phyloP scores from a whole-genome alignment of 2,888 invertebrate genomes.

The Drosophila algonquin region DNA sequence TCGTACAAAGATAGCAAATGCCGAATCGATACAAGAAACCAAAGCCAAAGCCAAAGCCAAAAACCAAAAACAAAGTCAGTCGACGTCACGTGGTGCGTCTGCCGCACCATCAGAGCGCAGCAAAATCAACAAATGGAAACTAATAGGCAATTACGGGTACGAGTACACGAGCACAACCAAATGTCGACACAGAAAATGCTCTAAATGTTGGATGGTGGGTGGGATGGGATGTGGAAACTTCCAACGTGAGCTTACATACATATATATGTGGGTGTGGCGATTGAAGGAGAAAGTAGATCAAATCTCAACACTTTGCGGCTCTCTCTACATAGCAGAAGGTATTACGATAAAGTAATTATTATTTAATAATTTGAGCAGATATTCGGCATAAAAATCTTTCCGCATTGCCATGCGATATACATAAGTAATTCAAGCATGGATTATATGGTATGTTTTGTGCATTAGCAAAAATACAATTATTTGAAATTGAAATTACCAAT shows the following conservation, averaged over 20 bases:
- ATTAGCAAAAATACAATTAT: too few species aligned
- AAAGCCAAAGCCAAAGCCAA: constrained; percentile 15
- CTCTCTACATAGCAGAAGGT: too few species aligned
- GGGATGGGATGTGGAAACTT: background rate
- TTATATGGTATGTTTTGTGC: too few species aligned
- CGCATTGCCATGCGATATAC: too few species aligned
- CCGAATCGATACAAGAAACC: constrained; percentile 41
- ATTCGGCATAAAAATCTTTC: too few species aligned
- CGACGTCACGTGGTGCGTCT: constrained; percentile 37
- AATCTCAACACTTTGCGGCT: background rate
- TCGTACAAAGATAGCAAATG: constrained; percentile 20
- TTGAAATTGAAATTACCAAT: too few species aligned
- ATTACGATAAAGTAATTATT: too few species aligned
- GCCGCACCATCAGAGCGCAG: constrained; percentile 38
- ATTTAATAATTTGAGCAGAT: too few species aligned
- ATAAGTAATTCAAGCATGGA: too few species aligned
- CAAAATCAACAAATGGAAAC: constrained; percentile 77
- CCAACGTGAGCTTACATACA: background rate
- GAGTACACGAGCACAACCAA: constrained; percentile 40
- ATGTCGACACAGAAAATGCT: constrained; percentile 42
- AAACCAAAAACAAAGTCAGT: constrained; percentile 3
- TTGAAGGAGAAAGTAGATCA: background rate
- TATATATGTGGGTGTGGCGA: background rate
- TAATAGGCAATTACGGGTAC: constrained; percentile 71
- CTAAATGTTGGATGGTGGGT: background rate